Base-by-base conservation (phyloP, 2,888 invertebrate species). In the Margaritifera margaritifera region DNA sequence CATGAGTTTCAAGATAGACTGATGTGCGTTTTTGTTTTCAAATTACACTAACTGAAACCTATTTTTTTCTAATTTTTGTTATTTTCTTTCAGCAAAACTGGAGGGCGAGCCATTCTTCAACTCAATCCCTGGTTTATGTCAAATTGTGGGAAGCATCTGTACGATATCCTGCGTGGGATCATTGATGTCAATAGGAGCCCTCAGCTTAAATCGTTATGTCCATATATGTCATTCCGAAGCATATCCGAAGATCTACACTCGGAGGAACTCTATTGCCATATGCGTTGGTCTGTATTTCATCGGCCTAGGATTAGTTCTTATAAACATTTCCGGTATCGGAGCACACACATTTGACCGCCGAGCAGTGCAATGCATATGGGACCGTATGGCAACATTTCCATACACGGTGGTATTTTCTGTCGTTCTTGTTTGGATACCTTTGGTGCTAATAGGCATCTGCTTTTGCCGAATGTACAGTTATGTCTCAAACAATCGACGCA, bases 121-220 rank as follows among this genome's bases (percentile, higher is more conserved):
- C 27, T 69, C 51, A 11, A 60, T 77, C 6, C 79, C 80, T 8
- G 74, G 77, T n/a, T 63, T 85, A n/a, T 85, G 85, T 66, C 75
- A 77, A 42, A 64, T 71, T 0, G 69, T 85, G 24, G 85, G 77
- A 20, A 78, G 72, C 59, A 22, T 84, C 19, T 85, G 84, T 68
- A 81, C 84, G 15, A 79, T 82, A 25, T 77, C 81, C 52, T 85
- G 85, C 62, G 74, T 84, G 25, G 68, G 71, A 4, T 85, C 85
- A 4, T 71, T 84, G 51, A 77, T 82, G 61, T 80, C 80, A 18
- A 83, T 85, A n/a, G 78, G 80, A 15, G 61, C 72, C 20, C 78
- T 86, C 73, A 81, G 82, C 67, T 66, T 80, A 69, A 86, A 84
- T 71, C 68, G 86, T 31, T 86, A 81, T 67, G 64, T 86, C 62